These are phyloP conservation scores for Barnardius zonarius DNA, from an alignment of 2,113 vertebrate genomes.

Conservation along the genomic window DNA sequence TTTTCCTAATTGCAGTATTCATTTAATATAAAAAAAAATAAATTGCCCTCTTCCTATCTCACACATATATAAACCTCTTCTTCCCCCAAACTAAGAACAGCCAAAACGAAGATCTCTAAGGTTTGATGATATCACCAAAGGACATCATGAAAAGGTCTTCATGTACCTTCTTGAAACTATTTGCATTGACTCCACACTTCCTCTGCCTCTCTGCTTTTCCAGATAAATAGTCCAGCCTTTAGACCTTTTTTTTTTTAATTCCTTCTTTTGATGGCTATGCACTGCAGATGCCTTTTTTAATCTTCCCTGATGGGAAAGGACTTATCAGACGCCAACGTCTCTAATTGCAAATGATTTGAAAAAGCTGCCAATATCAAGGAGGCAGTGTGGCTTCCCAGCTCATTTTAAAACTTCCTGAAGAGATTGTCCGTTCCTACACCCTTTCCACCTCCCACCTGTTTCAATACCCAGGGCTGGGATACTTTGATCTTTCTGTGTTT, in stretches of 20 bases:
- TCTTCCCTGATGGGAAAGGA: neutral
- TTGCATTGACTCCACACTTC: neutral
- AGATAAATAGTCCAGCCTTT: neutral
- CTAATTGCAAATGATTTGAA: constrained; percentile 11
- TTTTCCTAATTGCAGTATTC: constrained; percentile 13
- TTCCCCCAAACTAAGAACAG: neutral
- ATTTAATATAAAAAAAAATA: neutral
- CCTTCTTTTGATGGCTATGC: neutral
- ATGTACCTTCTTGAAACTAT: too few species aligned
- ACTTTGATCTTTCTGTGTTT: constrained; percentile 31
- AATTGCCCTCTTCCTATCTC: constrained; percentile 17
- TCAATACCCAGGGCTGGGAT: neutral
- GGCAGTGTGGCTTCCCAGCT: neutral
- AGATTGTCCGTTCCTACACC: neutral
- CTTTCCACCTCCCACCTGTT: neutral
- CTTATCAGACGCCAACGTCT: neutral
- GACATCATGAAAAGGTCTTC: neutral
- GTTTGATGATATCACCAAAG: neutral
- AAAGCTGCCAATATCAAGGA: constrained; percentile 4
- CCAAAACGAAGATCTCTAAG: neutral
- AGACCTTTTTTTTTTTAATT: neutral
- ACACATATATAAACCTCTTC: neutral
- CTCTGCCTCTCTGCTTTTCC: neutral
- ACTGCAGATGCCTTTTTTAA: constrained; percentile 26
- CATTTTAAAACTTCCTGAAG: neutral